A percentile compares a stretch with the other conserved stretches of the same genome.
phyloP scores from a whole-genome alignment of 2,888 invertebrate species.

The Diaphora mendica region DNA sequence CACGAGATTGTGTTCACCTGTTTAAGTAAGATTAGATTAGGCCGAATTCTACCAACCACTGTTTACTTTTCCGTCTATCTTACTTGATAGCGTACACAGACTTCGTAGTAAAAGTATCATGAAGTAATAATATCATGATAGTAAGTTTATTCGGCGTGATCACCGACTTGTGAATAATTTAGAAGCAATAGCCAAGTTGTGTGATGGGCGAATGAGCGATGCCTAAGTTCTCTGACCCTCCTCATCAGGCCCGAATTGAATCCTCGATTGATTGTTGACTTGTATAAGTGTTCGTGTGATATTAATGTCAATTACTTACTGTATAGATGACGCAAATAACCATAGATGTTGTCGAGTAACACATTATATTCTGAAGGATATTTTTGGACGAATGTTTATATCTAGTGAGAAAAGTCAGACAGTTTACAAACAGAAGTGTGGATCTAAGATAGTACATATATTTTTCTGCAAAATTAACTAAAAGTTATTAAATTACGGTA shows the following conservation, averaged over 20 bases:
- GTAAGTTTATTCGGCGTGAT: background rate
- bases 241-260: background rate
- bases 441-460: too few species aligned
- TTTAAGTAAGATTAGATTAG: constrained; percentile 49
- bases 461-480: too few species aligned
- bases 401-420: too few species aligned
- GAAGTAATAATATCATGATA: background rate
- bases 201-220: background rate
- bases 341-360: background rate
- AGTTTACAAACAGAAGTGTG: too few species aligned
- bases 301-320: background rate
- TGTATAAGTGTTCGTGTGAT: background rate
- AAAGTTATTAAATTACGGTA: too few species aligned
- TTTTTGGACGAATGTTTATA: background rate
- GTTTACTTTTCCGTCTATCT: constrained; percentile 5
- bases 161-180: background rate
- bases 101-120: background rate
- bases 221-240: background rate
- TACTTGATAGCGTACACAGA: background rate
- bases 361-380: background rate
- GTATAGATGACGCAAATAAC: background rate
- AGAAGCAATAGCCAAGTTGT: background rate
- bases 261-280: background rate
- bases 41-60: constrained; percentile 9
- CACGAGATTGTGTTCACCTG: constrained; percentile 36